Base-by-base conservation (phyloP, 2,888 invertebrate genomes). In the Eupithecia abbreviata region DNA sequence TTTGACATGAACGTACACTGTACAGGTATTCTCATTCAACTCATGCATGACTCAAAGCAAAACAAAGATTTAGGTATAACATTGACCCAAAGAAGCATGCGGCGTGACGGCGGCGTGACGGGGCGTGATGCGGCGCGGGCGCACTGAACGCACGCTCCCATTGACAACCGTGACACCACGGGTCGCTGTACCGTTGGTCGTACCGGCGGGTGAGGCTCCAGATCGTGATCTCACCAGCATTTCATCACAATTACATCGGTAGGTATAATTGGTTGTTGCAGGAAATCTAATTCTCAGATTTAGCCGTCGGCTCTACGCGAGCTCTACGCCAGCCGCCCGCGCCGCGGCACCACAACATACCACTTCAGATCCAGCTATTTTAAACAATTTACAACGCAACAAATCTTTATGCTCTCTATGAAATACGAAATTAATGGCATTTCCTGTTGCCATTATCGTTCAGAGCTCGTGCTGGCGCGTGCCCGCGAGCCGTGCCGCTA, bases 331-430 rank as follows among this genome's bases (percentile, higher is more conserved):
- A 5, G 30, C 65, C 65, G 30, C 30, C 30, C 30, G 30, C 30
- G 30, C 30, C 30, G 30, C 65, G 12, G 18, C 41, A 41, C 41
- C 65, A 10, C 58, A 58, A 9, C 58, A 58, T 18, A 67, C 67
- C 71, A 71, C 62, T 76, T 71, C 51, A 71, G n/a, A 71, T 58
- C 45, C 45, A 73, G 72, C 66, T 73, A 73, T 62, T 65, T 41
- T 49, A 13, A n/a, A 70, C 58, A 55, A 51, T 73, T 67, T 71
- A 71, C 15, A 73, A 51, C 69, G 62, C 42, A 49, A 66, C 66
- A 67, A 70, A 72, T 72, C 68, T 71, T 76, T 71, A 66, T 67
- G 67, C 58, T 71, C 76, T 5, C 55, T 71, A 58, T 67, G 71
- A 74, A 77, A 77, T 69, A 15, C 42, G 12, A 65, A 74, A 72